phyloP scores from a whole-genome alignment of 2,888 invertebrate species.

The Lacanobia wlatinum region DNA sequence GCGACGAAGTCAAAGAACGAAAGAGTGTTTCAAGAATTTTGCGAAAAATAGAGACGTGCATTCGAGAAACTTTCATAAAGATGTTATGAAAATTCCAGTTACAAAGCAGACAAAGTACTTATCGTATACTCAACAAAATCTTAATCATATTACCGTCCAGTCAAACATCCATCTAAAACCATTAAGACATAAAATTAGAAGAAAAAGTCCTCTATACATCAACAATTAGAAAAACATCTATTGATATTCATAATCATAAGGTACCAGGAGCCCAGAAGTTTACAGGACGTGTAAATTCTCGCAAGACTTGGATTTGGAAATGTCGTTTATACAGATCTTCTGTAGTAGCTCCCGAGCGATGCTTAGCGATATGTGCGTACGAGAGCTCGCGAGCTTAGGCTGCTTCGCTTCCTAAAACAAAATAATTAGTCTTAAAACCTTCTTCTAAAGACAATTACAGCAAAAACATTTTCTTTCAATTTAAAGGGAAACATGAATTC shows the following conservation, averaged over 20 bases:
- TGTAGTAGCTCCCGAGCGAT: conserved; percentile 95
- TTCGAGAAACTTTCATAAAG: conserved; percentile 20
- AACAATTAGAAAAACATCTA: conserved; percentile 45
- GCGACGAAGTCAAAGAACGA: background rate
- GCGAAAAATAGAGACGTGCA: background rate
- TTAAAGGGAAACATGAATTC: conserved; percentile 23
- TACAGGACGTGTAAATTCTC: conserved; percentile 96
- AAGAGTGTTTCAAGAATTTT: background rate
- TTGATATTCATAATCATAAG: conserved; percentile 35
- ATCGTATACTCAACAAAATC: conserved; percentile 43
- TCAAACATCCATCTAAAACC: conserved; percentile 42
- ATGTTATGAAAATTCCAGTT: conserved; percentile 6
- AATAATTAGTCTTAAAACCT: conserved; percentile 56
- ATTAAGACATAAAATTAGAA: conserved; percentile 35
- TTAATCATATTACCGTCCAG: conserved; percentile 45
- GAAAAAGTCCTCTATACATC: conserved; percentile 46
- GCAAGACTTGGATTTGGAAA: conserved; percentile 96
- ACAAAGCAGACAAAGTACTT: conserved; percentile 12
- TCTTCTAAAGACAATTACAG: conserved; percentile 10
- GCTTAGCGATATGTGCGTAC: conserved; percentile 95
- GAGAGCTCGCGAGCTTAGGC: conserved; percentile 94
- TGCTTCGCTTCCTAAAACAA: conserved; percentile 88
- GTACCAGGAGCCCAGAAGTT: conserved; percentile 71
- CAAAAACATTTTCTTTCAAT: conserved; percentile 19
- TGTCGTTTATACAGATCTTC: conserved; percentile 96